Percentiles rank a stretch among this genome's conserved stretches.
These are phyloP conservation scores for Coregonus ussuriensis DNA, from an alignment of 2,797 vertebrate species.

Conservation along the genomic window DNA sequence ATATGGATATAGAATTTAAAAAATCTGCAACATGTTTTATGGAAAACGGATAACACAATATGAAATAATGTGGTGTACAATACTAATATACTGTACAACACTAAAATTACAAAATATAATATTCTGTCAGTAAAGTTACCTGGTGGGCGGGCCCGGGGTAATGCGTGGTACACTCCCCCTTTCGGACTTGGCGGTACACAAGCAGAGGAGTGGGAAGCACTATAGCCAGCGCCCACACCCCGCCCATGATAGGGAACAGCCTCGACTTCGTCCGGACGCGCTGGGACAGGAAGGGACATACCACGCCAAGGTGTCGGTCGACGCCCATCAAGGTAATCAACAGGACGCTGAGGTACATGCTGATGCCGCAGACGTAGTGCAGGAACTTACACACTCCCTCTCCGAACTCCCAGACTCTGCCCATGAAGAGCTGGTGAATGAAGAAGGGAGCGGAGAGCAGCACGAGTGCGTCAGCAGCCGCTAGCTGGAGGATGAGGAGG, in stretches of 20 bases:
- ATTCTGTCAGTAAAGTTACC: too few relatives aligned
- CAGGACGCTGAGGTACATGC: conserved; percentile 70
- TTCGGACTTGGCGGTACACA: too few relatives aligned
- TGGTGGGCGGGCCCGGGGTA: too few relatives aligned
- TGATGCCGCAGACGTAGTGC: conserved; percentile 64
- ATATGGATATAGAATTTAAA: too few relatives aligned
- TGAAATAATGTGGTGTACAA: too few relatives aligned
- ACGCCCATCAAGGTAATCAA: conserved; percentile 68
- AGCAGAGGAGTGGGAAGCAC: too few relatives aligned
- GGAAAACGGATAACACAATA: too few relatives aligned
- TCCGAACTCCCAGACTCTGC: conserved; percentile 54
- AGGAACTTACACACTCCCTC: conserved; percentile 49
- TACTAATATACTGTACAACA: too few relatives aligned
- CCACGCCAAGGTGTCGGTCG: conserved; percentile 68
- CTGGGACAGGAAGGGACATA: conserved; percentile 61
- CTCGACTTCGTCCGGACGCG: conserved; percentile 41
- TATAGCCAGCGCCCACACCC: too few relatives aligned
- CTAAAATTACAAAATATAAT: too few relatives aligned
- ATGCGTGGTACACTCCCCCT: too few relatives aligned
- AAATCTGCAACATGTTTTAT: too few relatives aligned
- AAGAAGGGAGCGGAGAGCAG: conserved; percentile 72
- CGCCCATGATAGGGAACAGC: conserved; percentile 6
- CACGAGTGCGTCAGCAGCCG: conserved; percentile 63
- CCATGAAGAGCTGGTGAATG: conserved; percentile 57
- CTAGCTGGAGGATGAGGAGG: conserved; percentile 69